phyloP scores from a whole-genome alignment of 2,797 vertebrate genomes.

The Urosaurus nigricauda region DNA sequence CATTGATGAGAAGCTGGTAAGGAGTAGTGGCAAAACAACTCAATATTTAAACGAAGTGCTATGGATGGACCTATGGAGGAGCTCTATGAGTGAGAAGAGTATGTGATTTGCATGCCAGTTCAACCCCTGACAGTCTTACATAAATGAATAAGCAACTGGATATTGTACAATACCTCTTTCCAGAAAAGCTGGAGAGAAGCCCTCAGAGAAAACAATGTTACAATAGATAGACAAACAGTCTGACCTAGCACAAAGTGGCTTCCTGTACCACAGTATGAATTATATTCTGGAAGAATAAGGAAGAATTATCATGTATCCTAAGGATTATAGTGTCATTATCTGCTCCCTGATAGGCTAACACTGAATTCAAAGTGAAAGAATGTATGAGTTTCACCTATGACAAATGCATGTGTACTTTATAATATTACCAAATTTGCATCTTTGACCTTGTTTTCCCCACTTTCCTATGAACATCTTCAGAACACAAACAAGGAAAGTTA shows the following conservation, averaged over 20 bases:
- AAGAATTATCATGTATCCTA: neutral
- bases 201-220: neutral
- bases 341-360: neutral
- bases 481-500: neutral
- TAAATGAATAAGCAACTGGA: neutral
- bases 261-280: neutral
- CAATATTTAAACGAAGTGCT: neutral
- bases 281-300: neutral
- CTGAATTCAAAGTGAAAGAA: neutral
- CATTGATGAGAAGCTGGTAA: neutral
- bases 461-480: neutral
- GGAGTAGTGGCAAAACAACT: neutral
- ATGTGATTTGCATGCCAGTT: neutral
- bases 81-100: neutral
- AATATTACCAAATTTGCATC: neutral
- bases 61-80: too few species aligned
- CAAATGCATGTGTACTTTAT: neutral
- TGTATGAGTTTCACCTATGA: neutral
- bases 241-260: neutral
- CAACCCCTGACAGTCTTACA: neutral
- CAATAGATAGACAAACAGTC: neutral
- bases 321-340: neutral
- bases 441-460: neutral
- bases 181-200: neutral
- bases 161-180: neutral